Conservation (phyloP, 1,140 invertebrate genomes). For the Ladona fulva region DNA sequence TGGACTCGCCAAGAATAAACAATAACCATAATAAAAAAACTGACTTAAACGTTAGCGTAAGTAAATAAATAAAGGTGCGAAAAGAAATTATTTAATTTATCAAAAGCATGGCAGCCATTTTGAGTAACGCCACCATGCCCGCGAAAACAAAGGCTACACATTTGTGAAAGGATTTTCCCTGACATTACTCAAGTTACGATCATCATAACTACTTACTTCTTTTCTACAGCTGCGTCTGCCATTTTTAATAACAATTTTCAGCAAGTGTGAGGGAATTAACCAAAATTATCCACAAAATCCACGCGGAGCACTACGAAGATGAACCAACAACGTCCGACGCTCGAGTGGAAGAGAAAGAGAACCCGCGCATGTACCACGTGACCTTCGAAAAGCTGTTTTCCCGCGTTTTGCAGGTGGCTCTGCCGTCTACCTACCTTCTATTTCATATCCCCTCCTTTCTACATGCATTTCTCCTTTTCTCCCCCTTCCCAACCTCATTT, state of each 20-base stretch:
- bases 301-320: neutral
- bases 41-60: too few relatives aligned
- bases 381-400: conserved; percentile 9
- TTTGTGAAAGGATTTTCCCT: neutral
- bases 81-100: too few relatives aligned
- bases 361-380: conserved; percentile 5
- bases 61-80: too few relatives aligned
- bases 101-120: neutral
- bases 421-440: neutral
- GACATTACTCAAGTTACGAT: neutral
- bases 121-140: conserved; percentile 1
- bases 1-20: too few relatives aligned
- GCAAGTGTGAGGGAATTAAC: neutral
- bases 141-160: neutral
- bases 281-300: neutral
- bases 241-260: neutral
- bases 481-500: too few relatives aligned
- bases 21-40: too few relatives aligned
- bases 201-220: neutral
- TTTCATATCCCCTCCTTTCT: too few relatives aligned
- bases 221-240: conserved; percentile 2
- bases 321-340: neutral
- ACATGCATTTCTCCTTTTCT: too few relatives aligned
- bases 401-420: conserved; percentile 5
- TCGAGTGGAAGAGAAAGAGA: neutral